Conservation (phyloP, 2,113 vertebrate species). For the Illadopsis cleaveri region DNA sequence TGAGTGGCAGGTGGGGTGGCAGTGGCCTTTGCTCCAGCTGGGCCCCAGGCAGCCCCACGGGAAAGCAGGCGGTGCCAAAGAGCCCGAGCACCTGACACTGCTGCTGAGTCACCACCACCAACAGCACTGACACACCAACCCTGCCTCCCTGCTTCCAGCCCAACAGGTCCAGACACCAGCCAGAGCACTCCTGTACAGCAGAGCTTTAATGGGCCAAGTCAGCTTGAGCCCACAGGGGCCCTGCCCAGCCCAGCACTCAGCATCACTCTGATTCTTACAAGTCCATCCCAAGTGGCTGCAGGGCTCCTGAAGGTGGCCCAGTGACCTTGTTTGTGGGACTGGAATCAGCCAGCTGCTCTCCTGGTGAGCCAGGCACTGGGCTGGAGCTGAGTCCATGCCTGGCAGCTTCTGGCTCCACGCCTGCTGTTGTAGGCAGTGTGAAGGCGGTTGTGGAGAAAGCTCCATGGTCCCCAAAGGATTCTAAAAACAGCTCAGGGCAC, state of each 20-base stretch:
- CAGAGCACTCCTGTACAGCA: background rate
- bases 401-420: background rate
- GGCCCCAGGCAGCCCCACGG: accelerated
- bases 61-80: background rate
- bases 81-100: accelerated
- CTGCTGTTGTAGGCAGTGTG: background rate
- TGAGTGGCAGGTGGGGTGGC: accelerated
- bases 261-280: accelerated
- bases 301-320: background rate
- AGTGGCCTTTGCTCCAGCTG: background rate
- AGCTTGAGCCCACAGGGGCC: background rate
- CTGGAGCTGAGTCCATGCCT: background rate
- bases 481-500: background rate
- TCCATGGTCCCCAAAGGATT: background rate
- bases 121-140: accelerated
- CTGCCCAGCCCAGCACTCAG: background rate
- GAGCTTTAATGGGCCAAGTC: background rate
- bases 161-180: background rate
- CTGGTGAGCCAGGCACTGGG: background rate
- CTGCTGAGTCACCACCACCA: background rate
- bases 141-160: background rate
- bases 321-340: accelerated
- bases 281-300: accelerated
- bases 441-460: background rate
- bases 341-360: background rate